Evolutionary conservation across 2,888 invertebrate genomes (phyloP).

Genomic region (Leptinotarsa haldemani): DNA sequence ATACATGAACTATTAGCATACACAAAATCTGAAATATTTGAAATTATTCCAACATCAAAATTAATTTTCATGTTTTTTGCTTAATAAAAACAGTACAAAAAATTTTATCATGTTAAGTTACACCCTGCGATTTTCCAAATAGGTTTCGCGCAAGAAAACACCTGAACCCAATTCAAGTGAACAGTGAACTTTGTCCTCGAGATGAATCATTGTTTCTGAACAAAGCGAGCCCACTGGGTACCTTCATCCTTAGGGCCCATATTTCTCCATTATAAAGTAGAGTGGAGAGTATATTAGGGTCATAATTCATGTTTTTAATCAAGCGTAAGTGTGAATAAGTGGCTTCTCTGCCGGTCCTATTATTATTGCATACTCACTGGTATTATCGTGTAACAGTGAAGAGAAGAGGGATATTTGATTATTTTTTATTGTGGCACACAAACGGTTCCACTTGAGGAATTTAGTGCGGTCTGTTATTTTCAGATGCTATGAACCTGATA

Average conservation of each 20-base stretch:
- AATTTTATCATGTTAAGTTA: neutral
- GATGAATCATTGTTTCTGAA: slow-evolving; percentile 34
- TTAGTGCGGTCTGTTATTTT: neutral
- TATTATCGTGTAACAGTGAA: slow-evolving; percentile 18
- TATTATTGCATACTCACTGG: slow-evolving; percentile 30
- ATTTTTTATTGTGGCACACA: slow-evolving; percentile 17
- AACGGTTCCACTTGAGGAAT: slow-evolving; percentile 11
- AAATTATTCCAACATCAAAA: no score
- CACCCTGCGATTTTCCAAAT: neutral
- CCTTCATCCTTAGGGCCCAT: slow-evolving; percentile 40
- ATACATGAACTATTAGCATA: no score
- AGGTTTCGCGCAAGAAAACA: slow-evolving; percentile 25
- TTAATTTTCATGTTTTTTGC: no score
- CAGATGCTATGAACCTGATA: neutral
- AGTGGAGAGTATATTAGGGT: slow-evolving; percentile 41
- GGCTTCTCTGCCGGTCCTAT: slow-evolving; percentile 43
- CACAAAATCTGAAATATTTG: no score
- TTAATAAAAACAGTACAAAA: no score
- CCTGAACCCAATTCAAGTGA: slow-evolving; percentile 22
- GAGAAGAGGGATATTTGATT: slow-evolving; percentile 25
- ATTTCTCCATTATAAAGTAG: slow-evolving; percentile 44
- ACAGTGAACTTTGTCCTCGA: slow-evolving; percentile 34
- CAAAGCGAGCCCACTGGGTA: slow-evolving; percentile 14
- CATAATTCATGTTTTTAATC: slow-evolving; percentile 52
- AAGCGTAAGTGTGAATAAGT: slow-evolving; percentile 51